Percentiles rank a stretch among this genome's conserved stretches.
Conservation (phyloP, 2,113 vertebrate species). For the Sinocyclocheilus anshuiensis region DNA sequence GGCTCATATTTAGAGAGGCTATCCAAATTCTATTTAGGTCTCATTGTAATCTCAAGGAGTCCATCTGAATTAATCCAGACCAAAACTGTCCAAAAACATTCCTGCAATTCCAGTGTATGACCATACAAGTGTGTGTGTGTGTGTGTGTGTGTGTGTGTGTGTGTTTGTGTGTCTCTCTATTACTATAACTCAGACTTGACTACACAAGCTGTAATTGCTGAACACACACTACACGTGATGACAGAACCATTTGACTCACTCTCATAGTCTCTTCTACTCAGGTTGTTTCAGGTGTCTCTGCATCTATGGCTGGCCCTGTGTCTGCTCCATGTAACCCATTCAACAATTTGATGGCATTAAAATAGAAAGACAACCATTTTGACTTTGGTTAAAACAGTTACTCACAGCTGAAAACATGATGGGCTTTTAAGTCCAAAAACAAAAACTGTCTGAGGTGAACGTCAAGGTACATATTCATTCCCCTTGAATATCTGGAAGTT, state of each 20-base stretch:
- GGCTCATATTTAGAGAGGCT: slow-evolving; percentile 12
- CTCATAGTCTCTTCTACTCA: not conserved
- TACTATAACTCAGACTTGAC: not conserved
- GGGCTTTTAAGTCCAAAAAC: not conserved
- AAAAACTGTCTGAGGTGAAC: slow-evolving; percentile 4
- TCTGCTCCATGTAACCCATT: slow-evolving; percentile 5
- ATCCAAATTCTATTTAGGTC: slow-evolving; percentile 14
- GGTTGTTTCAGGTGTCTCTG: not conserved
- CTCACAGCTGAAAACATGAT: not conserved
- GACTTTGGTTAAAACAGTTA: not conserved
- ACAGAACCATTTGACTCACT: not conserved
- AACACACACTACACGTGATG: too few relatives aligned
- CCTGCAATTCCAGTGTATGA: not conserved
- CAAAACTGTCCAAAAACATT: not conserved
- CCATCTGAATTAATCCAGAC: not conserved
- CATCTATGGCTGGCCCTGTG: not conserved
- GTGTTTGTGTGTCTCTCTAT: not conserved
- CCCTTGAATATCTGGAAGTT: not conserved
- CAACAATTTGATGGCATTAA: slow-evolving; percentile 18
- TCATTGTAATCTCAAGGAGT: not conserved
- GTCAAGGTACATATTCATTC: not conserved
- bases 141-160: too few relatives aligned
- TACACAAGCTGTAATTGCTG: too few relatives aligned
- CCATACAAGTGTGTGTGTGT: not conserved
- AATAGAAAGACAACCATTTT: slow-evolving; percentile 29